Evolutionary conservation across 2,797 vertebrate species (phyloP), one percentile per base, ranked within the genome.

Genomic region (Alectoris magna): DNA sequence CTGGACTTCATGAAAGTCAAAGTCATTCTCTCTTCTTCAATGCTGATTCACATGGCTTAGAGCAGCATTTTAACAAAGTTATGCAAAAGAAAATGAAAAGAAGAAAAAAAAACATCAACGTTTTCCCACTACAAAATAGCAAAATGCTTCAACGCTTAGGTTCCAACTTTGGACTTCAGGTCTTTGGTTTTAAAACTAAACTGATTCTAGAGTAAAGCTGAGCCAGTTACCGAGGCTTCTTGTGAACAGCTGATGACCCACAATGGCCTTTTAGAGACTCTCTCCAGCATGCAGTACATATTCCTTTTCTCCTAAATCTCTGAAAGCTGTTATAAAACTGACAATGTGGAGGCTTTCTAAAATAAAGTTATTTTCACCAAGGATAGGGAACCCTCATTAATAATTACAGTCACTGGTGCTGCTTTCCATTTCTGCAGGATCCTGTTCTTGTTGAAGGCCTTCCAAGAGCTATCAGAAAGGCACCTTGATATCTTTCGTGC

Each of bases 61-160:
- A 84, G 71, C 60, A 88, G 68, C 67, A 84, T 90, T 95, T 94
- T 87, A 86, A 88, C 27, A 44, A 92, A 86, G 36, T 39, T 92
- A 26, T 79, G 44, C 53, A 94, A 79, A 94, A 70, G 6, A 88
- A 58, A 75, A 87, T 18, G 11, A 71, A 60, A 80, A 70, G 31
- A 23, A 64, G 27, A 74, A 93, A 44, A 87, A 41, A 41, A 88
- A 68, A 18, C 58, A 68, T 62, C 31, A 39, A 82, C 13, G 59
- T 84, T 92, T 58, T 22, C 44, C 59, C 78, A 55, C 46, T 91
- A 66, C 31, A 46, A 53, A 80, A 29, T 43, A 88, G 78, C 84
- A 92, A 89, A 94, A 93, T 39, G 22, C 94, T 95, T 94, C 87
- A 85, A 69, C 34, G 82, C 44, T 43, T 74, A 38, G 17, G 18